phyloP scores from a whole-genome alignment of 2,797 vertebrate genomes.

The Coracias cyanogaster region DNA sequence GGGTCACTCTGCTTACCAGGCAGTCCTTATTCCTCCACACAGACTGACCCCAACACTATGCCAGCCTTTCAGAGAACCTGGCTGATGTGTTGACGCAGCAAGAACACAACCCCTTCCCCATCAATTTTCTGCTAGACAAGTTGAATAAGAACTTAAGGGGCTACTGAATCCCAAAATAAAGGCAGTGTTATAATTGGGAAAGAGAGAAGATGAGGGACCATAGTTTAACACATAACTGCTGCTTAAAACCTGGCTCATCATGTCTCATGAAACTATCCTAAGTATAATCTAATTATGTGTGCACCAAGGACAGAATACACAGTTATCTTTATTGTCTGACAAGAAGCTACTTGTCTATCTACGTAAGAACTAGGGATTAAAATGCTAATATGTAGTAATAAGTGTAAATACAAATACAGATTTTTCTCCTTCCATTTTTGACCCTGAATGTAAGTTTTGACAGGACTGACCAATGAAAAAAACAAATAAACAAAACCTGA shows the following conservation, averaged over 20 bases:
- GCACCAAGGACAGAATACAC: neutral
- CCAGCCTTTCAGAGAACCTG: neutral
- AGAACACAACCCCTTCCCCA: fast-evolving
- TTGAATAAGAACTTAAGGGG: neutral
- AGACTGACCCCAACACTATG: neutral
- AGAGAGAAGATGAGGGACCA: neutral
- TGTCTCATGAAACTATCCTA: neutral
- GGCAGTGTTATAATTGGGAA: neutral
- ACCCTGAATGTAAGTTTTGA: neutral
- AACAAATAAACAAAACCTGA: neutral
- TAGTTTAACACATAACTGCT: neutral
- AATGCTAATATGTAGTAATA: neutral
- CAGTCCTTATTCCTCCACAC: neutral
- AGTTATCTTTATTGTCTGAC: neutral
- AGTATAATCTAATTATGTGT: neutral
- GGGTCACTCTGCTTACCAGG: neutral
- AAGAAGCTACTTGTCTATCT: neutral
- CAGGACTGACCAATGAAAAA: neutral
- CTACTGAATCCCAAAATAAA: neutral
- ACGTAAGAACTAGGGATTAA: neutral
- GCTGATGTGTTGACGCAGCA: neutral
- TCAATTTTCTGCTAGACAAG: neutral
- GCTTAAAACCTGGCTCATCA: neutral
- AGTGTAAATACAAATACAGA: neutral
- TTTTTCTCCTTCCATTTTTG: neutral